Evolutionary conservation across 2,113 vertebrate genomes (phyloP).

Genomic region (Grallaria varia): DNA sequence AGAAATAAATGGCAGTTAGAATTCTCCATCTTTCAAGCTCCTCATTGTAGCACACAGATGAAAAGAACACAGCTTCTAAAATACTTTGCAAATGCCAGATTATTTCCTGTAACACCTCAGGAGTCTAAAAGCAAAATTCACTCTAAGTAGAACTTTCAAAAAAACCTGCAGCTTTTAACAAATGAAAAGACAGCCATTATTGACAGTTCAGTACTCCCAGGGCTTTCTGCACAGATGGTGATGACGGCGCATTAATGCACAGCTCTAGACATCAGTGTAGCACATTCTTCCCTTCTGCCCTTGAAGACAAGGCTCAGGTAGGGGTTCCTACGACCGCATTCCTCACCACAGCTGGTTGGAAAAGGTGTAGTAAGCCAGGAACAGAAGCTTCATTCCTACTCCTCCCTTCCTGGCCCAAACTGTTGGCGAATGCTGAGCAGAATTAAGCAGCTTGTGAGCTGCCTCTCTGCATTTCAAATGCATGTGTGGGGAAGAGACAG

Average conservation of each 20-base stretch:
- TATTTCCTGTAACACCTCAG: background rate
- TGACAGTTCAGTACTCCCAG: slow-evolving; percentile 2
- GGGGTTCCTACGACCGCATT: background rate
- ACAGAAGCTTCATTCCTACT: background rate
- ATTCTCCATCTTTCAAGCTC: background rate
- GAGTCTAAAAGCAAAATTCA: background rate
- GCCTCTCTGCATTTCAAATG: background rate
- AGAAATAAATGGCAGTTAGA: background rate
- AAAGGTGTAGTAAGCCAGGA: background rate
- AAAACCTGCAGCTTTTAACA: slow-evolving; percentile 24
- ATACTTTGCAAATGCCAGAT: background rate
- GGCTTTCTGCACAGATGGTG: slow-evolving; percentile 34
- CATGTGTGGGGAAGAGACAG: background rate
- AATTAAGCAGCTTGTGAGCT: background rate
- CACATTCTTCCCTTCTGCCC: background rate
- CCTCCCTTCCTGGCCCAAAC: background rate
- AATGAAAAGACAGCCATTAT: background rate
- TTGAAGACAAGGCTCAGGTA: slow-evolving; percentile 3
- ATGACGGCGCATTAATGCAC: background rate
- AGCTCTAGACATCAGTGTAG: background rate
- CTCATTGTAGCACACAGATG: background rate
- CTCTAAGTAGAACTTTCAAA: background rate
- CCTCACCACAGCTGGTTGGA: slow-evolving; percentile 11
- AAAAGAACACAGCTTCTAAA: background rate
- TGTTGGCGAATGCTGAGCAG: background rate